These are phyloP conservation scores for Bedellia somnulentella DNA, from an alignment of 2,888 invertebrate species.

Conservation along the genomic window DNA sequence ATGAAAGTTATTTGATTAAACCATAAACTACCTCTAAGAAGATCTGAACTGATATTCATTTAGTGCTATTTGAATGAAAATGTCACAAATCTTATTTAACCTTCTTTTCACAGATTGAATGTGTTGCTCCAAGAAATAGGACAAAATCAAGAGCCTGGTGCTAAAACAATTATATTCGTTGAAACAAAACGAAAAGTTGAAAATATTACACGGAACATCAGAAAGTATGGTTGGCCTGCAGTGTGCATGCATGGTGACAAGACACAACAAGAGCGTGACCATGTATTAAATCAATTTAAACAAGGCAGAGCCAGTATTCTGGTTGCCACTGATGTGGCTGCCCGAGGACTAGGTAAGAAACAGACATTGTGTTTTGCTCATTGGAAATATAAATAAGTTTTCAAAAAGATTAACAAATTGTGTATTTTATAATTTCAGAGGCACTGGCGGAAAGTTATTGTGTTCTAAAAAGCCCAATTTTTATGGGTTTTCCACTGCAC, in stretches of 20 bases:
- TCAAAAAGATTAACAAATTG: conserved; percentile 13
- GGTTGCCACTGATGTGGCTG: conserved; percentile 97
- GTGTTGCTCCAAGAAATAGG: conserved; percentile 79
- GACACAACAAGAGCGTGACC: conserved; percentile 92
- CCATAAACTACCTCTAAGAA: conserved; percentile 40
- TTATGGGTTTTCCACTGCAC: conserved; percentile 48
- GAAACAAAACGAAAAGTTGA: conserved; percentile 96
- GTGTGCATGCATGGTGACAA: conserved; percentile 95
- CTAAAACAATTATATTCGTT: conserved; percentile 94
- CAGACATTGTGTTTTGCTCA: too few species aligned
- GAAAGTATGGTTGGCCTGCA: conserved; percentile 80
- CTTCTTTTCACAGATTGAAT: conserved; percentile 61
- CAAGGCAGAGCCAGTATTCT: conserved; percentile 85
- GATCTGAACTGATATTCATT: conserved; percentile 30
- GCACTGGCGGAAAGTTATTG: conserved; percentile 78
- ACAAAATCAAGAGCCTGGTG: conserved; percentile 75
- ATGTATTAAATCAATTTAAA: conserved; percentile 87
- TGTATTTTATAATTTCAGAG: conserved; percentile 76
- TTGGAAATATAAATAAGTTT: conserved; percentile 3
- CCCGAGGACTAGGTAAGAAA: conserved; percentile 86
- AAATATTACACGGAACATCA: conserved; percentile 79
- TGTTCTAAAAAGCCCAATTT: conserved; percentile 56
- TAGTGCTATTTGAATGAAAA: background rate
- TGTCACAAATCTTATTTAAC: conserved; percentile 2
- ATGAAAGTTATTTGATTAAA: background rate